Evolutionary conservation across 2,797 vertebrate species (phyloP).

Genomic region (Myotis findleyi): DNA sequence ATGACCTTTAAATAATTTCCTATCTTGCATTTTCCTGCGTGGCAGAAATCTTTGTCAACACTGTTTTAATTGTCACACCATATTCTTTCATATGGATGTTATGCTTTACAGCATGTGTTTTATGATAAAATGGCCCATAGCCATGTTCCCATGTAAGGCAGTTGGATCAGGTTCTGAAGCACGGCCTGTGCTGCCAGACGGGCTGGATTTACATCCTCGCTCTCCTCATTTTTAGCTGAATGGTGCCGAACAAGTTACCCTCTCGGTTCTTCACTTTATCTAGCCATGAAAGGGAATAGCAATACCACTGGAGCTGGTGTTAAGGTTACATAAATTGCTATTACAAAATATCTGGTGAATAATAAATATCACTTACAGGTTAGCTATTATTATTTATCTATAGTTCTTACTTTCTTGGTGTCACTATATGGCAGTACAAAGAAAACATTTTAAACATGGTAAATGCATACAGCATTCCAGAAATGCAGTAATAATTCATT

Average conservation of each 20-base stretch:
- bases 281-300: neutral
- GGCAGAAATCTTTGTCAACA: neutral
- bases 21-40: neutral
- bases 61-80: neutral
- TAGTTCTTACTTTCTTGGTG: neutral
- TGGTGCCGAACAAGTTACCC: rapidly evolving
- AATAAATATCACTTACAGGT: neutral
- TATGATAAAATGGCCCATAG: neutral
- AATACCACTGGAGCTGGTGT: neutral
- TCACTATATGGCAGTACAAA: neutral
- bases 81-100: neutral
- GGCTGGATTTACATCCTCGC: neutral
- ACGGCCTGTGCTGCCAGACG: rapidly evolving
- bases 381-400: too few relatives aligned
- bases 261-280: neutral
- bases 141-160: rapidly evolving
- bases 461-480: neutral
- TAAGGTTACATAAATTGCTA: neutral
- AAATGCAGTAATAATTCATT: neutral
- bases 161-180: rapidly evolving
- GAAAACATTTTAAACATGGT: neutral
- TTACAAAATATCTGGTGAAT: neutral
- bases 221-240: neutral
- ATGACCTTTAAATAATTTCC: neutral
- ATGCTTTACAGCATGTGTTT: neutral